phyloP scores from a whole-genome alignment of 2,113 vertebrate species.

The Semicossyphus pulcher region DNA sequence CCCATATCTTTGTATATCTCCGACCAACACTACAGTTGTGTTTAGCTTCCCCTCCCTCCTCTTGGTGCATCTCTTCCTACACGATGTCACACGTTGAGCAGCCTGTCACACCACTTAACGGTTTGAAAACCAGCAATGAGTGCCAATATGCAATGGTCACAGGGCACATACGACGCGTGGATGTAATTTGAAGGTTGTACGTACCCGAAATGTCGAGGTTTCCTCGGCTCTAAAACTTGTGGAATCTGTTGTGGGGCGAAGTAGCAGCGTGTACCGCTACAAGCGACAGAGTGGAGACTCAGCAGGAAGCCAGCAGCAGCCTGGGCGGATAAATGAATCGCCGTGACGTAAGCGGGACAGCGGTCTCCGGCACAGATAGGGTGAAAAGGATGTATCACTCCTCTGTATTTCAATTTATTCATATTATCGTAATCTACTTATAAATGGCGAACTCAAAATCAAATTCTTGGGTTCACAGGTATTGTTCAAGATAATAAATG shows the following conservation, averaged over 20 bases:
- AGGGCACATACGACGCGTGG: rapidly evolving
- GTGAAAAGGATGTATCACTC: slow-evolving; percentile 41
- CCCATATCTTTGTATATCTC: slow-evolving; percentile 3
- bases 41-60: slow-evolving; percentile 4
- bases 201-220: slow-evolving; percentile 52
- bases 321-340: slow-evolving; percentile 35
- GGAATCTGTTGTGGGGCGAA: not conserved
- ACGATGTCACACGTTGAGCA: slow-evolving; percentile 23
- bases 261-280: not conserved
- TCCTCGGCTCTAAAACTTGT: slow-evolving; percentile 15
- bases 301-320: slow-evolving; percentile 51
- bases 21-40: not conserved
- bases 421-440: too few relatives aligned
- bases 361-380: slow-evolving; percentile 32
- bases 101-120: slow-evolving; percentile 8
- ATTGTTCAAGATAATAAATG: not conserved
- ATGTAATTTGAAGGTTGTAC: slow-evolving; percentile 11
- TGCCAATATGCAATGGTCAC: rapidly evolving
- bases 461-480: not conserved
- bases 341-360: slow-evolving; percentile 60
- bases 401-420: not conserved
- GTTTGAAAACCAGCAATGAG: not conserved
- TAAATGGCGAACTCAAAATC: not conserved
- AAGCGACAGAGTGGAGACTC: slow-evolving; percentile 28
- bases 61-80: slow-evolving; percentile 34